Conservation (phyloP, 1,140 invertebrate species). For the Olivierus martensii region DNA sequence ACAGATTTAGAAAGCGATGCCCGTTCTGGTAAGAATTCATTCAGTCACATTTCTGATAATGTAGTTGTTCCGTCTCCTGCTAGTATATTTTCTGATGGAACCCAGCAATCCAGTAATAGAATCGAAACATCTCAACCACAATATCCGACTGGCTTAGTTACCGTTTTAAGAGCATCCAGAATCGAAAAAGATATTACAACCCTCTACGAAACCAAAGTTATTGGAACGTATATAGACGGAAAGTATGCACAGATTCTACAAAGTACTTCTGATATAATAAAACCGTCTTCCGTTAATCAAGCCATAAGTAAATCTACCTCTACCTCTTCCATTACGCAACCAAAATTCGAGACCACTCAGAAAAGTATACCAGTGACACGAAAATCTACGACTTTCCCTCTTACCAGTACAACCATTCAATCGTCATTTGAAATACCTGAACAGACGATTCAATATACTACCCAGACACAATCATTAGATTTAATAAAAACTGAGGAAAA, state of each 20-base stretch:
- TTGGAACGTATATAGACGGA: conserved; percentile 72
- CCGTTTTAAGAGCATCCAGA: conserved; percentile 62
- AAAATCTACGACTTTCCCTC: too few species aligned
- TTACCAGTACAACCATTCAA: not conserved
- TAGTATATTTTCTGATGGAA: too few species aligned
- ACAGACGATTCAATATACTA: not conserved
- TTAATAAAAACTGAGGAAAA: too few species aligned
- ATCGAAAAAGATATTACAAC: conserved; percentile 67
- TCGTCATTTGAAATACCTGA: not conserved
- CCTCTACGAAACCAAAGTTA: conserved; percentile 74
- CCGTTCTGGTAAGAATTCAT: conserved; percentile 10
- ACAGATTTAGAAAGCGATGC: conserved; percentile 1
- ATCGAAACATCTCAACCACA: conserved; percentile 1
- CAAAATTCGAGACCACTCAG: too few species aligned
- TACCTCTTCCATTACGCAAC: too few species aligned
- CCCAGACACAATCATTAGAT: not conserved
- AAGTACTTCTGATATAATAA: conserved; percentile 42
- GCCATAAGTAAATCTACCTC: not conserved
- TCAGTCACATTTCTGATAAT: conserved; percentile 11
- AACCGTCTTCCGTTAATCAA: not conserved
- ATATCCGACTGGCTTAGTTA: conserved; percentile 58
- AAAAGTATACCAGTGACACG: too few species aligned
- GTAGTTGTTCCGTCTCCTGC: conserved; percentile 6
- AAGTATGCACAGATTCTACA: conserved; percentile 63
- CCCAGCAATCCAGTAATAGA: conserved; percentile 3